These are phyloP conservation scores for Oreocharis arfaki DNA, from an alignment of 2,113 vertebrate species.

Conservation along the genomic window DNA sequence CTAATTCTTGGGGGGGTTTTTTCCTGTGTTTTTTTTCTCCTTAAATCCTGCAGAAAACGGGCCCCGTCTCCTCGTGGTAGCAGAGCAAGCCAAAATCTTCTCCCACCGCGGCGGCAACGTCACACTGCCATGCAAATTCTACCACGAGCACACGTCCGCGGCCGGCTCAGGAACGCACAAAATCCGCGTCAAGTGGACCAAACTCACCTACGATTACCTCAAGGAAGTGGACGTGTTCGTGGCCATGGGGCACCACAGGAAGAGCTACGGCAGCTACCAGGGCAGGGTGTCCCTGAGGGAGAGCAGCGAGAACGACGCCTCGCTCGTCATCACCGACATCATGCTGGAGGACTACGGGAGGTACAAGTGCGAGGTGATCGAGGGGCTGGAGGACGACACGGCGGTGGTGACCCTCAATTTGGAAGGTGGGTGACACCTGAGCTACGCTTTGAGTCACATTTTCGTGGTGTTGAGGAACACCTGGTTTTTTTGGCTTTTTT, in stretches of 20 bases:
- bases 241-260: conserved; percentile 87
- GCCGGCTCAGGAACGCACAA: conserved; percentile 70
- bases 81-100: conserved; percentile 81
- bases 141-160: conserved; percentile 53
- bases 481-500: neutral
- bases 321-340: conserved; percentile 80
- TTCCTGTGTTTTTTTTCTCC: neutral
- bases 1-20: neutral
- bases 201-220: conserved; percentile 81
- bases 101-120: conserved; percentile 80
- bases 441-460: neutral
- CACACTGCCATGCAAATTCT: conserved; percentile 86
- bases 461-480: fast-evolving
- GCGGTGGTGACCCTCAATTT: conserved; percentile 80
- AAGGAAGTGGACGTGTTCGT: conserved; percentile 83
- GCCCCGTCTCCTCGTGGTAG: conserved; percentile 82
- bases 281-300: conserved; percentile 76
- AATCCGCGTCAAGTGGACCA: conserved; percentile 90
- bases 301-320: conserved; percentile 77
- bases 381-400: conserved; percentile 81
- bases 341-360: conserved; percentile 81
- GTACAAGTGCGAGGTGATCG: conserved; percentile 89
- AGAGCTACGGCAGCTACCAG: conserved; percentile 79
- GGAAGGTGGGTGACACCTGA: conserved; percentile 62
- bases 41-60: conserved; percentile 75